Conservation (phyloP, 2,113 vertebrate species). For the Thunnus maccoyii region DNA sequence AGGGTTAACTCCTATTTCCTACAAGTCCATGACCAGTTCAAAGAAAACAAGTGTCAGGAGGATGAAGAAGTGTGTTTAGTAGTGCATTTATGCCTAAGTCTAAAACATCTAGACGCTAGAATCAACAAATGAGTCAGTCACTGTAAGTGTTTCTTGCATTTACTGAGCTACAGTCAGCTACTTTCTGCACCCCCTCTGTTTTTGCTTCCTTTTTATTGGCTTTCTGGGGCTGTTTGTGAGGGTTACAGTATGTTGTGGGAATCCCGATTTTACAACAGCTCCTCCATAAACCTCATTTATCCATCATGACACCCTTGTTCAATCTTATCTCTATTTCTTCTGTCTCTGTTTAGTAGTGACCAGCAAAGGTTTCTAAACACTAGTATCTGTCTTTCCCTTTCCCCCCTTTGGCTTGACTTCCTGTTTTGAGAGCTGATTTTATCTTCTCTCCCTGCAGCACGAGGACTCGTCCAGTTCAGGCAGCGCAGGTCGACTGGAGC, state of each 20-base stretch:
- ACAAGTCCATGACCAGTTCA: not conserved
- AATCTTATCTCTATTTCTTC: not conserved
- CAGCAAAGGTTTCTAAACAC: too few species aligned
- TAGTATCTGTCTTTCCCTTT: not conserved
- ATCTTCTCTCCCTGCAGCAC: conserved; percentile 79
- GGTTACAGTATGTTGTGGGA: too few species aligned
- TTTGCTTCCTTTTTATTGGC: not conserved
- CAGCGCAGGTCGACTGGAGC: conserved; percentile 81
- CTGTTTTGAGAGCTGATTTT: not conserved
- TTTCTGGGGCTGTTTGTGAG: too few species aligned
- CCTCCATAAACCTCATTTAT: not conserved
- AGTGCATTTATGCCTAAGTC: not conserved
- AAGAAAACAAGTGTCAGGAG: not conserved
- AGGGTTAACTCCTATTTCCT: not conserved
- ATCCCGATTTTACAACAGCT: not conserved
- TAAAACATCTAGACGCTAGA: not conserved
- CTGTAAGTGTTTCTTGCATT: too few species aligned
- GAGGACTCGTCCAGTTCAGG: conserved; percentile 83
- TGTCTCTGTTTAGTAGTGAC: not conserved
- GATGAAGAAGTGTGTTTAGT: not conserved
- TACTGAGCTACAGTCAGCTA: not conserved
- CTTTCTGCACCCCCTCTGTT: not conserved
- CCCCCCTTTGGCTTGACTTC: not conserved
- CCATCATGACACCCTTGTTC: not conserved
- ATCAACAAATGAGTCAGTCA: too few species aligned